Evolutionary conservation across 2,113 vertebrate species (phyloP), one percentile per base, ranked within the genome.

Genomic region (Nerophis ophidion): DNA sequence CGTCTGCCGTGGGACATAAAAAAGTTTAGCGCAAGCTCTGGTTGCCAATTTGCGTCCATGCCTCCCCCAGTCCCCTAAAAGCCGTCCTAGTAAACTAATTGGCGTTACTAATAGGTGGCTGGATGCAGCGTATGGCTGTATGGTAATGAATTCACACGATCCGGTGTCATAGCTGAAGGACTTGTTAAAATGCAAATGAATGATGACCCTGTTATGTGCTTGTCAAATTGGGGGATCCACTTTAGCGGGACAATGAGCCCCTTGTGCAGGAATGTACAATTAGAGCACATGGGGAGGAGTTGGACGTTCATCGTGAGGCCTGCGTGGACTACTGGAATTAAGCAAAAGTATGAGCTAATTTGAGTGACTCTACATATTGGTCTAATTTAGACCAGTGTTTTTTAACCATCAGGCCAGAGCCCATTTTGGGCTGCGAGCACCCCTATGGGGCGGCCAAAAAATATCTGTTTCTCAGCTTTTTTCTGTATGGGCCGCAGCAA

Each of bases 21-120:
- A 79, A 76, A 70, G 62, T 76, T 79, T 63, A 44, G 40, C 62
- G 57, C 64, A 66, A 63, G 54, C 68, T 70, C 47, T 61, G 55
- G 62, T 67, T 70, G 68, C 66, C 66, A 44, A 44, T 44, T 44
- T 44, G 40, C 47, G 60, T 70, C 15, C 53, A 15, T 52, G 52
- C 83, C 72, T 33, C 72, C 78, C 80, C 75, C 70, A 77, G 80
- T 81, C 72, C 56, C 51, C 57, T 72, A 71, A 85, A 87, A 68
- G 83, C 66, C 11, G 82, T 84, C 88, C 86, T 81, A 89, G 79
- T 89, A 89, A 90, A 89, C 83, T 89, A 90, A 90, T 91, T 90
- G 88, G 81, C 87, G 88, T 90, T 82, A 90, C 88, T 90, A 90
- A 89, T 89, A 78, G 87, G 81, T 84, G 79, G 84, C 82, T 81